Conservation (phyloP, 2,113 vertebrate species). For the Struthio camelus region DNA sequence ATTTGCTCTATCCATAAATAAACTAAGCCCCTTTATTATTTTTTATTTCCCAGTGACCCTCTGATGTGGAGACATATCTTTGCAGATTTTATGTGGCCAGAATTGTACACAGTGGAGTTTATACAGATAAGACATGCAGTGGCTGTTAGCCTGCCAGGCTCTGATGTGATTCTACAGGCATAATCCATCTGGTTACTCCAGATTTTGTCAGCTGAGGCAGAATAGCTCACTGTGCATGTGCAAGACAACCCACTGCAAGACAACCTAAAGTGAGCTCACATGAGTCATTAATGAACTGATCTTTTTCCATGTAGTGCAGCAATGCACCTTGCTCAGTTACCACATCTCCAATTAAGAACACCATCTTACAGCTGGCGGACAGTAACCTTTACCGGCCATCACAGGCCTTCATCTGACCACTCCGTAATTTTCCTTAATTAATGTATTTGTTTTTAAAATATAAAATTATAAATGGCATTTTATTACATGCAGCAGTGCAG, state of each 20-base stretch:
- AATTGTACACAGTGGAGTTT: background rate
- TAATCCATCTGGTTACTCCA: background rate
- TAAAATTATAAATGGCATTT: background rate
- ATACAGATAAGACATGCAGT: background rate
- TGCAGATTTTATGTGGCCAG: background rate
- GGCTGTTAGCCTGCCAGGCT: background rate
- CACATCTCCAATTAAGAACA: background rate
- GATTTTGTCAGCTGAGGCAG: background rate
- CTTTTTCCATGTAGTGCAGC: background rate
- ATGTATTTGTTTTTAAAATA: background rate
- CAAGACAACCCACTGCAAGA: background rate
- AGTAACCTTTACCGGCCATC: background rate
- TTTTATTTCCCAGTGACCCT: background rate
- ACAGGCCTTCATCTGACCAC: background rate
- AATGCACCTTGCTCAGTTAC: background rate
- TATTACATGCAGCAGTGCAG: accelerated
- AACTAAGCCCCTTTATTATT: background rate
- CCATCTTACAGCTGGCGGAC: background rate
- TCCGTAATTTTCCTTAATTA: conserved; percentile 9
- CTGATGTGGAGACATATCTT: background rate
- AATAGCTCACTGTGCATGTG: background rate
- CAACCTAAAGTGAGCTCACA: background rate
- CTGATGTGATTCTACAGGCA: background rate
- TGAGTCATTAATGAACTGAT: background rate
- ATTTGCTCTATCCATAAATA: background rate